Evolutionary conservation across 2,888 invertebrate genomes (phyloP).

Genomic region (Ochlodes sylvanus): DNA sequence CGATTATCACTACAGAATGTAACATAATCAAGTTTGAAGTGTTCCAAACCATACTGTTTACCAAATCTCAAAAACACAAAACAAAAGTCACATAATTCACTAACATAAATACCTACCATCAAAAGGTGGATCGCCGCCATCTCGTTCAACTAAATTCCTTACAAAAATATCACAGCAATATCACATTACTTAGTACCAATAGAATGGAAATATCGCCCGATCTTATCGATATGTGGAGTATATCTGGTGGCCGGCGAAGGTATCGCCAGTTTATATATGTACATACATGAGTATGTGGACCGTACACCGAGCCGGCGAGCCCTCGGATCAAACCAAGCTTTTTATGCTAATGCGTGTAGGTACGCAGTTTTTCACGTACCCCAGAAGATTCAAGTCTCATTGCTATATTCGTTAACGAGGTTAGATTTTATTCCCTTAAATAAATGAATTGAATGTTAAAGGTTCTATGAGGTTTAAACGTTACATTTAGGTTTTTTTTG

Average conservation of each 20-base stretch:
- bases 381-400: too few species aligned
- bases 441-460: too few species aligned
- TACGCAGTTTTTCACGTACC: too few species aligned
- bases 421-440: too few species aligned
- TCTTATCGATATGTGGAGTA: constrained; percentile 46
- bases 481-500: too few species aligned
- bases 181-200: constrained; percentile 53
- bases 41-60: too few species aligned
- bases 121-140: constrained; percentile 49
- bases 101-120: constrained; percentile 45
- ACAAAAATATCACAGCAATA: constrained; percentile 52
- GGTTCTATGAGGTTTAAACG: too few species aligned
- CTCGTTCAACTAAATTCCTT: constrained; percentile 42
- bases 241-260: constrained; percentile 41
- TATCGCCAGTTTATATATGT: constrained; percentile 50
- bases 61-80: background rate
- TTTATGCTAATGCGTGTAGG: background rate
- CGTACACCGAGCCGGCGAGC: background rate
- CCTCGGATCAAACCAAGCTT: background rate
- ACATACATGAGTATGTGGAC: constrained; percentile 36
- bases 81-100: background rate
- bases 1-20: too few species aligned
- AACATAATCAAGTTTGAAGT: too few species aligned
- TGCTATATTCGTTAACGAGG: too few species aligned
- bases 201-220: constrained; percentile 47